phyloP scores from a whole-genome alignment of 2,797 vertebrate genomes.

The Lindbergichthys nudifrons region DNA sequence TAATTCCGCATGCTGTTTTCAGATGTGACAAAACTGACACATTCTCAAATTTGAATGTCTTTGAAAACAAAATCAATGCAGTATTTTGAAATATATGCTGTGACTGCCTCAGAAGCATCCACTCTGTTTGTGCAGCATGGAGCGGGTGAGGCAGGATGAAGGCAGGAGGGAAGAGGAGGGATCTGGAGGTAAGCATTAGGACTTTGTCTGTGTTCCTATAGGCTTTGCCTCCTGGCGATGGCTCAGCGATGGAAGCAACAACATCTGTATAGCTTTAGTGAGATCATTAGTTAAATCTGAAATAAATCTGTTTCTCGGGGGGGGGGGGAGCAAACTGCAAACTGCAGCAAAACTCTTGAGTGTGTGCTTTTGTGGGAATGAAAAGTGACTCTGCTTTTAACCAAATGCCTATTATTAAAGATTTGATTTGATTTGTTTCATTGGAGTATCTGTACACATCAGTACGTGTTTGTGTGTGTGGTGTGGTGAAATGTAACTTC shows the following conservation, averaged over 20 bases:
- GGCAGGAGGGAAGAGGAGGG: constrained; percentile 38
- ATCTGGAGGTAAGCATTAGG: constrained; percentile 67
- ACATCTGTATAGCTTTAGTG: constrained; percentile 69
- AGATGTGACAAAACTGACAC: constrained; percentile 59
- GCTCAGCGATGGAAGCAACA: constrained; percentile 54
- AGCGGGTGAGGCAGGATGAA: constrained; percentile 48
- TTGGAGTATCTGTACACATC: no score
- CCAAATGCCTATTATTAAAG: constrained; percentile 9
- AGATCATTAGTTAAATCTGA: constrained; percentile 58
- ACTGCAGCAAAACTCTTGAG: constrained; percentile 24
- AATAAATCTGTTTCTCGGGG: not conserved
- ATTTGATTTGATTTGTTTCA: not conserved
- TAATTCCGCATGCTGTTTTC: constrained; percentile 52
- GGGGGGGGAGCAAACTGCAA: constrained; percentile 1
- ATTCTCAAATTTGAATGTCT: constrained; percentile 58
- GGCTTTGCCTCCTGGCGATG: constrained; percentile 70
- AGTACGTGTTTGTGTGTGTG: no score
- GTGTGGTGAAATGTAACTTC: no score
- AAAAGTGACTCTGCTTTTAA: constrained; percentile 30
- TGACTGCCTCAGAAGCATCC: constrained; percentile 48
- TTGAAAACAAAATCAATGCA: constrained; percentile 54
- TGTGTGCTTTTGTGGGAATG: constrained; percentile 18
- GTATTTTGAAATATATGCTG: constrained; percentile 58
- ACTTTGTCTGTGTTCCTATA: constrained; percentile 70
- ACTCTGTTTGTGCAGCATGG: constrained; percentile 52